Base-by-base conservation (phyloP, 1,140 invertebrate species). In the Drosophila sulfurigaster region DNA sequence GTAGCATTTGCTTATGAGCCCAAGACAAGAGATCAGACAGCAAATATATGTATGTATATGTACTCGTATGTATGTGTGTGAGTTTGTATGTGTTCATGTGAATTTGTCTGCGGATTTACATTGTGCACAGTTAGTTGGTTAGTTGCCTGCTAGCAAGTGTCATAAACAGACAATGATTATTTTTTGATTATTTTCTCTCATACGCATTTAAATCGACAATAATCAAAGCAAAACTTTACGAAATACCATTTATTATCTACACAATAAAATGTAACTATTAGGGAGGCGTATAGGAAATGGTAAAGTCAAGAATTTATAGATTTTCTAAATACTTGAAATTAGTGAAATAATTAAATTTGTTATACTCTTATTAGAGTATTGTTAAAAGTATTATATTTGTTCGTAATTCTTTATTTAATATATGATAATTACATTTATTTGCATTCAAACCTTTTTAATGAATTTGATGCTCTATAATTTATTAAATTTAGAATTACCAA, bases 131-230 rank as follows among this genome's bases (percentile, higher is more conserved):
- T 25, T 25, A 20, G 20, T 25, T 60, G 49, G 15, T 3, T 48
- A 25, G 41, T n/a, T 48, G 46, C 48, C 28, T 49, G 32, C 20
- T 25, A 62, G 64, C 48, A 46, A 74, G 54, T 62, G 64, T 59
- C 64, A 74, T 62, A 68, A 60, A 13, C 57, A 74, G 64, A 60
- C 57, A 70, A 56, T 68, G 41, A 67, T 62, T 60, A 52, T 45
- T 56, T 56, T 56, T 56, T 56, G 30, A 41, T 65, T 56, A 20
- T 52, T 48, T 32, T 51, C 6, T 51, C 6, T 1, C 35, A 41
- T 41, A 52, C 28, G 13, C 49, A 64, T 64, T 52, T 41, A 64
- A 48, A 54, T 64, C 13, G 49, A 15, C 32, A 52, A 54, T 32
- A 54, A 54, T 54, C 51, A 54, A 54, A 54, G 51, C 51, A 32